Base-by-base conservation (phyloP, 2,888 invertebrate species). In the Elysia crispata region DNA sequence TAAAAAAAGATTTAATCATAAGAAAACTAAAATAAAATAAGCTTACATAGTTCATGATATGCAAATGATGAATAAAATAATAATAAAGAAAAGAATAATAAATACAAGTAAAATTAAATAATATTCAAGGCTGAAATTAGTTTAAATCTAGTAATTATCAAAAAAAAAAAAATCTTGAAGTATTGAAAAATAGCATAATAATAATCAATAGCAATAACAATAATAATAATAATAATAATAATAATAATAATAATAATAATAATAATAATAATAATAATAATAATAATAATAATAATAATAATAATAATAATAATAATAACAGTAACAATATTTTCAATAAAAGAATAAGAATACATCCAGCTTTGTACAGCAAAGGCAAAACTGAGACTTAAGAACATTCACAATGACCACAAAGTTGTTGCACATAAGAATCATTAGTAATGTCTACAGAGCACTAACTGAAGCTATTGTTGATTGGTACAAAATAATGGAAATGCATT, bases 351-450 rank as follows among this genome's bases (percentile, higher is more conserved):
- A 41, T n/a, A 62, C 62, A 70, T 28, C 69, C 70, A 76, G 30
- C 57, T 18, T 49, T 75, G 60, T 57, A 60, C 64, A 76, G 76
- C 57, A 76, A 75, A 66, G 54, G 76, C 49, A 54, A 67, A 67
- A 74, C 41, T 41, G 41, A 41, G 41, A 41, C 41, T 41, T 11
- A 41, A 41, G n/a, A 41, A 41, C n/a, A 60, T 60, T 60, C 60
- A 60, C n/a, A 60, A 60, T 25, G 25, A 23, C 23, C 60, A 60
- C n/a, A 60, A 60, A n/a, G 15, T 60, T 60, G n/a, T 60, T 60
- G 25, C 6, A 60, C n/a, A 23, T 60, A 25, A 60, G 23, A 60
- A 23, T n/a, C 23, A 23, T 23, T 60, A 25, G 23, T 23, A n/a
- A 60, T 60, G 6, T 60, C 23, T 25, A 25, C 41, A 41, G 41